Evolutionary conservation across 1,140 invertebrate species (phyloP), one percentile per base, ranked within the genome.

Genomic region (Drosophila gunungcola): DNA sequence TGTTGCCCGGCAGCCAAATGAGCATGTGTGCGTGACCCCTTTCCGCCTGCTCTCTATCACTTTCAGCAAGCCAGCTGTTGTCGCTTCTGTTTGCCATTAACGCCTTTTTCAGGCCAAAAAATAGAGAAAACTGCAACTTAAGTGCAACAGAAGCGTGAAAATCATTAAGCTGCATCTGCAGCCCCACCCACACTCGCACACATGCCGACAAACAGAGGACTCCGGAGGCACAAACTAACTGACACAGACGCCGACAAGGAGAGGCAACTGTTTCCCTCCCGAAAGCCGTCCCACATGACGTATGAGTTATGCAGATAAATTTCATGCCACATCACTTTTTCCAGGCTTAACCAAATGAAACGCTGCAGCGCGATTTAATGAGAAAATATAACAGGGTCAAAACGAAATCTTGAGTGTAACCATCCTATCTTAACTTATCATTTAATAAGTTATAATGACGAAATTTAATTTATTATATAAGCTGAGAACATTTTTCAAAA

Each of bases 91-190:
- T 84, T 78, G 81, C 83, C 82, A 88, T 88, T 85, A 85, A 82
- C 82, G 78, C 68, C 49, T 56, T 42, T 54, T 42, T 54, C 60
- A 62, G 53, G 54, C 41, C 41, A 63, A 65, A 73, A 70, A 67
- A 53, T 27, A 38, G 58, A 64, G 60, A 81, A 76, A 75, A 61
- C 60, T 78, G 54, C 74, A 85, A 82, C 78, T 82, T 82, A 78
- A 85, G 82, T 86, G 83, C 74, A 86, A 67, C 41, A 82, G 54
- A 61, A 82, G 78, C 64, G 78, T 78, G 77, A 81, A 85, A 85
- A 85, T 88, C 82, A 88, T 85, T 85, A 85, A 85, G 78, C 78
- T 86, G 29, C 82, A 85, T 68, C 78, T 86, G 78, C 56, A 60
- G 49, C 73, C 49, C 43, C 38, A 32, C 42, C 51, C 55, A 65